phyloP scores from a whole-genome alignment of 2,888 invertebrate genomes.

The Heteromyza rotundicornis region DNA sequence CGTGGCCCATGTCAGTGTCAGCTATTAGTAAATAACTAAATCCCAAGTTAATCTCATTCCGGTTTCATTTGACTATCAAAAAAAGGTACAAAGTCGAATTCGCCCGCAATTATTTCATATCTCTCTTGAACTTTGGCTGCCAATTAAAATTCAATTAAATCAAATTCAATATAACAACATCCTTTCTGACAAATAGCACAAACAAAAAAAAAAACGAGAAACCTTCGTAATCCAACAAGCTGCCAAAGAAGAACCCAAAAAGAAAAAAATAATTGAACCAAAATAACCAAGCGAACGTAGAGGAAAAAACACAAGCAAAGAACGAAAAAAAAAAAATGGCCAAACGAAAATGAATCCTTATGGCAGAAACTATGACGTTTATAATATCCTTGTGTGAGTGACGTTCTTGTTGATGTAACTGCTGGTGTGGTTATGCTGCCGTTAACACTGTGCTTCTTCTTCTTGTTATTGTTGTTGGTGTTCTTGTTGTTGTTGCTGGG shows the following conservation, averaged over 20 bases:
- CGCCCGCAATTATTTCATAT: too few relatives aligned
- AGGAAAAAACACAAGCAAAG: not conserved
- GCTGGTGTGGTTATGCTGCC: constrained; percentile 19
- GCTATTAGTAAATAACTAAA: too few relatives aligned
- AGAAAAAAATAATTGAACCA: not conserved
- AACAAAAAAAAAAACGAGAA: not conserved
- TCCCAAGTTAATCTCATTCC: too few relatives aligned
- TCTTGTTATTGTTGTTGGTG: constrained; percentile 24
- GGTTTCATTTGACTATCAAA: too few relatives aligned
- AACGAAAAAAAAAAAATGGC: constrained; percentile 2
- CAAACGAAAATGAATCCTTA: constrained; percentile 9
- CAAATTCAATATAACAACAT: not conserved
- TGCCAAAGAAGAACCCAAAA: not conserved
- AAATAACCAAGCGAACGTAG: not conserved
- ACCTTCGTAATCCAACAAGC: not conserved
- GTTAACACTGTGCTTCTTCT: constrained; percentile 11
- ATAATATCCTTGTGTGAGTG: constrained; percentile 57
- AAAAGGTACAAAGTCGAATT: too few relatives aligned
- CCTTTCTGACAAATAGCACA: not conserved
- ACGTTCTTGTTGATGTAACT: constrained; percentile 36
- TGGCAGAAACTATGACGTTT: constrained; percentile 51
- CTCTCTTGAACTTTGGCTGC: too few relatives aligned
- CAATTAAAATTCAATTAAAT: not conserved
- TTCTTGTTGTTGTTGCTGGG: not conserved
- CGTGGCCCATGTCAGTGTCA: too few relatives aligned